phyloP scores from a whole-genome alignment of 2,888 invertebrate genomes.

The Athripsodes cinereus region DNA sequence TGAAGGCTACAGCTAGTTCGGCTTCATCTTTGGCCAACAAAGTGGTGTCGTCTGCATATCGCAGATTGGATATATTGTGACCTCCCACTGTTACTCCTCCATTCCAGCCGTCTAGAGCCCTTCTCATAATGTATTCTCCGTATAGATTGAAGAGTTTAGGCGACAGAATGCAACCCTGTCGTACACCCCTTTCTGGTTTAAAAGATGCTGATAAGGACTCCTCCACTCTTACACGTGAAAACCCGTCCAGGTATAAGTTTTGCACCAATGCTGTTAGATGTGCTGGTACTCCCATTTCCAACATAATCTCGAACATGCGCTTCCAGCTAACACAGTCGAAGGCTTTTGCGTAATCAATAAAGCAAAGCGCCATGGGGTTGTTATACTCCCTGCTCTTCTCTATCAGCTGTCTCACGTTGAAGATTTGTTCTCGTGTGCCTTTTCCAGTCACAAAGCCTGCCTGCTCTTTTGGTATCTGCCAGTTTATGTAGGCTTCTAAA shows the following conservation, averaged over 20 bases:
- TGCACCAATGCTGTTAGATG: not conserved
- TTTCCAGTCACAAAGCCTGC: not conserved
- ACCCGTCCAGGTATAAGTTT: too few species aligned
- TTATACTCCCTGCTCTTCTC: not conserved
- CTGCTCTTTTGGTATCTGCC: not conserved
- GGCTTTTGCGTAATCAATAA: not conserved
- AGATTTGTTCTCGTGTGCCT: not conserved
- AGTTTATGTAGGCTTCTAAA: not conserved
- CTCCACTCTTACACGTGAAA: too few species aligned
- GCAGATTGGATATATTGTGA: too few species aligned
- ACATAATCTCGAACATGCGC: not conserved
- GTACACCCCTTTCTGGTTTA: too few species aligned
- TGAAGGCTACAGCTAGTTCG: too few species aligned
- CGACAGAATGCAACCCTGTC: too few species aligned
- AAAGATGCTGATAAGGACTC: too few species aligned
- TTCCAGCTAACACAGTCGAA: not conserved
- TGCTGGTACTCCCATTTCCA: not conserved
- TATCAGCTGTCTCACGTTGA: not conserved
- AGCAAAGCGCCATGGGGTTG: not conserved
- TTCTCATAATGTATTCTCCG: not conserved
- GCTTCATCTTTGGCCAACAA: too few species aligned
- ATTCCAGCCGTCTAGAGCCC: too few species aligned
- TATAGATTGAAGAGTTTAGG: not conserved
- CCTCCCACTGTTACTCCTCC: too few species aligned
- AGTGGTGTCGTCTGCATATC: too few species aligned